These are phyloP conservation scores for Moxostoma hubbsi DNA, from an alignment of 2,797 vertebrate species.

Conservation along the genomic window DNA sequence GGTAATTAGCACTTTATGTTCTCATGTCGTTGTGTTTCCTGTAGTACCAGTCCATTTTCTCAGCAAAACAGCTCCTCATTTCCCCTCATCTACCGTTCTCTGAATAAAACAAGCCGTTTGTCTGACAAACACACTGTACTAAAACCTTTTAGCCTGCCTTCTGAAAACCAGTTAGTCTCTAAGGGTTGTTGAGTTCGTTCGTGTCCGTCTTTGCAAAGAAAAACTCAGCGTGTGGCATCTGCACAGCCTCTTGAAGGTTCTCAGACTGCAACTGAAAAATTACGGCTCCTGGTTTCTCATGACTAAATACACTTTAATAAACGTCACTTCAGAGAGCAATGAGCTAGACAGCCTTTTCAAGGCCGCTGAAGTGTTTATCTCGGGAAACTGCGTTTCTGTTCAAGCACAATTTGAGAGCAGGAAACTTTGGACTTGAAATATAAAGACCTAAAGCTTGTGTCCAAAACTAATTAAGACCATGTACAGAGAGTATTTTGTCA, in stretches of 20 bases:
- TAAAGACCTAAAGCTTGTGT: constrained; percentile 16
- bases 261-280: constrained; percentile 38
- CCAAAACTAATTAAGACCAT: constrained; percentile 30
- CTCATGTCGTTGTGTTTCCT: background rate
- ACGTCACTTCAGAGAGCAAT: constrained; percentile 8
- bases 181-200: constrained; percentile 40
- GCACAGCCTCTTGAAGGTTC: constrained; percentile 29
- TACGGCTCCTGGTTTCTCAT: constrained; percentile 40
- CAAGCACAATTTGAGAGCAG: constrained; percentile 4
- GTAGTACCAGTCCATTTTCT: background rate
- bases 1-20: background rate
- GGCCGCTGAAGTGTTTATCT: constrained; percentile 24
- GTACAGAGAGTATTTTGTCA: constrained; percentile 27
- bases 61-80: background rate
- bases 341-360: constrained; percentile 2
- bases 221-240: constrained; percentile 36
- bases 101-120: constrained; percentile 3
- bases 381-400: constrained; percentile 12
- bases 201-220: constrained; percentile 20
- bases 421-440: background rate
- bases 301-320: constrained; percentile 8
- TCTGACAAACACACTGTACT: background rate
- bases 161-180: constrained; percentile 17
- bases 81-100: background rate
- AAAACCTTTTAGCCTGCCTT: background rate